These are phyloP conservation scores for Halesus radiatus DNA, from an alignment of 1,140 invertebrate species.

Conservation along the genomic window DNA sequence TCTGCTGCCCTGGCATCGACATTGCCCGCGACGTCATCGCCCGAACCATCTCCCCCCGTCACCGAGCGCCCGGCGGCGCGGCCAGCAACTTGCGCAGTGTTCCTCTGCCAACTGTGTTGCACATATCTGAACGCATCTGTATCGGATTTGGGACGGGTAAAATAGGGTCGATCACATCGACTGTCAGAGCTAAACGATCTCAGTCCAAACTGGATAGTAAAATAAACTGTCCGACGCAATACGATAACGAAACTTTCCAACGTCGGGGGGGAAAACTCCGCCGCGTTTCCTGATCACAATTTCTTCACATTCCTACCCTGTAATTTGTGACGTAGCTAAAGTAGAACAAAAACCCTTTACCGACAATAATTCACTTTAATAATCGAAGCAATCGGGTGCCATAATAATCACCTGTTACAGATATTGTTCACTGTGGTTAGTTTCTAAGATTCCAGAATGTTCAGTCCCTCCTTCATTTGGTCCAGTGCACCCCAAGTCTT, in stretches of 20 bases:
- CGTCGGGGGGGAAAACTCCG: background rate
- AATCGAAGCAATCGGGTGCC: too few relatives aligned
- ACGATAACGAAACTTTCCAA: slow-evolving; percentile 11
- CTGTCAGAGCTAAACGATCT: slow-evolving; percentile 48
- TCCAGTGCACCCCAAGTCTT: background rate
- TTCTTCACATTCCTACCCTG: background rate
- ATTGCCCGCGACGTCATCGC: background rate
- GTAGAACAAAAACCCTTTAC: too few relatives aligned
- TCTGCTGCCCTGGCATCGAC: background rate
- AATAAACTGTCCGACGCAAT: slow-evolving; percentile 12
- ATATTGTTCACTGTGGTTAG: too few relatives aligned
- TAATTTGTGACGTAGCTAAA: background rate
- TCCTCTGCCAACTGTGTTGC: slow-evolving; percentile 52
- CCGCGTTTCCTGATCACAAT: background rate
- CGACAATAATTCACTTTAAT: too few relatives aligned
- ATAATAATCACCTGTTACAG: too few relatives aligned
- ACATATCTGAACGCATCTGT: slow-evolving; percentile 54
- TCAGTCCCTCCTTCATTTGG: background rate
- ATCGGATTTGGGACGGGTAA: slow-evolving; percentile 56
- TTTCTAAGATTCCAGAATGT: background rate
- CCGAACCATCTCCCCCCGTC: background rate
- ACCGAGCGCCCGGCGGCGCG: background rate
- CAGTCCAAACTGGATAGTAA: slow-evolving; percentile 45
- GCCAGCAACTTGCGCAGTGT: too few relatives aligned
- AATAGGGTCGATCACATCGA: slow-evolving; percentile 53